These are phyloP conservation scores for Lampris megalopsis DNA, from an alignment of 2,113 vertebrate genomes.

Conservation along the genomic window DNA sequence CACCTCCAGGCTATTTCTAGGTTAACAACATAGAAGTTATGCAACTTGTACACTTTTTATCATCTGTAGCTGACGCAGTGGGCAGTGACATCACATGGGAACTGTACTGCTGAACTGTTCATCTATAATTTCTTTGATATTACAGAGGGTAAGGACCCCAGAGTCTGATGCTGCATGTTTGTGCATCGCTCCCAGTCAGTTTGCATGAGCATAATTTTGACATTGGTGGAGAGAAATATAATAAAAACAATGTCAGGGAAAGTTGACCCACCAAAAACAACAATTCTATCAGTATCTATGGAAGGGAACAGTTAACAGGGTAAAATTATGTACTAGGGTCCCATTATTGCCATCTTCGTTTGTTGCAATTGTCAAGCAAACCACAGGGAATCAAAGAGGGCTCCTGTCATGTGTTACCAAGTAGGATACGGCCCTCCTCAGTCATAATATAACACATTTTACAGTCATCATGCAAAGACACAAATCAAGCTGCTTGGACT, in stretches of 20 bases:
- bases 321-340: too few species aligned
- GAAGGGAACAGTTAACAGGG: conserved; percentile 26
- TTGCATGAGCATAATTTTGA: conserved; percentile 32
- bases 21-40: conserved; percentile 54
- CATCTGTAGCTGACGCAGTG: conserved; percentile 22
- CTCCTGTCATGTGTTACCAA: not conserved
- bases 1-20: conserved; percentile 31
- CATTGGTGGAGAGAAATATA: conserved; percentile 27
- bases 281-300: conserved; percentile 5
- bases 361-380: conserved; percentile 3
- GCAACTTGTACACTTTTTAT: conserved; percentile 47
- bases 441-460: not conserved
- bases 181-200: conserved; percentile 24
- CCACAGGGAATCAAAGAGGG: not conserved
- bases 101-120: conserved; percentile 44
- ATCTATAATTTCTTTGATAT: conserved; percentile 29
- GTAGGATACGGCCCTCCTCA: not conserved
- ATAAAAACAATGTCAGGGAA: conserved; percentile 20
- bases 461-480: conserved; percentile 7
- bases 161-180: conserved; percentile 6
- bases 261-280: conserved; percentile 38
- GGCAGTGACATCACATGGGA: not conserved
- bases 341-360: too few species aligned
- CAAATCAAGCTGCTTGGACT: not conserved
- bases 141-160: conserved; percentile 35